Conservation (phyloP, 2,888 invertebrate species). For the Hipparchia semele region DNA sequence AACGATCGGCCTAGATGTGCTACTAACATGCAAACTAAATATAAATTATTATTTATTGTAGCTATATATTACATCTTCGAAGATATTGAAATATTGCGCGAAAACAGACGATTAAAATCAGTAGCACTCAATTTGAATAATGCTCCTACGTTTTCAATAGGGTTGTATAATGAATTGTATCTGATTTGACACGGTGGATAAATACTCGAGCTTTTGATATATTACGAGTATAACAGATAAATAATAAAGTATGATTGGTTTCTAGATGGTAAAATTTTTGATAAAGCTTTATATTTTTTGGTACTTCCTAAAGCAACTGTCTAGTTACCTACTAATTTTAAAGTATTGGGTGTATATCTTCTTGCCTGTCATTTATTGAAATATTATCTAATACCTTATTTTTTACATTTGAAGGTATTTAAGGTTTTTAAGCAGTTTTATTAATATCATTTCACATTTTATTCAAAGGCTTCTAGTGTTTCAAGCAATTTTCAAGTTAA, state of each 20-base stretch:
- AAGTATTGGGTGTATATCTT: neutral
- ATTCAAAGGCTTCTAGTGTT: no score
- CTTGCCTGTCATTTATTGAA: neutral
- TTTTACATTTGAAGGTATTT: no score
- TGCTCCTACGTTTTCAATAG: neutral
- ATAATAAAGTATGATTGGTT: neutral
- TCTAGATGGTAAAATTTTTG: no score
- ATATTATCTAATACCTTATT: neutral
- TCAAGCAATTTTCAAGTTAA: no score
- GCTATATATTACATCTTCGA: slow-evolving; percentile 15
- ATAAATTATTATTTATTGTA: slow-evolving; percentile 24
- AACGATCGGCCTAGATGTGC: slow-evolving; percentile 60
- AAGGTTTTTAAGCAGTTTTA: no score
- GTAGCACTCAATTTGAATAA: neutral
- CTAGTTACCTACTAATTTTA: no score
- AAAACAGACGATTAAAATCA: neutral
- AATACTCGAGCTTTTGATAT: neutral
- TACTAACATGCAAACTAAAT: slow-evolving; percentile 44
- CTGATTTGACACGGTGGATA: neutral
- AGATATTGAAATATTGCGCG: slow-evolving; percentile 12
- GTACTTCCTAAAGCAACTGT: no score
- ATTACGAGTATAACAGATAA: neutral
- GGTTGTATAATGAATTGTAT: neutral
- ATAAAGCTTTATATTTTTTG: no score
- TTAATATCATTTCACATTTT: no score